These are phyloP conservation scores for Pocillopora grandis DNA, from an alignment of 92 coral and sea anemone species.

Conservation along the genomic window DNA sequence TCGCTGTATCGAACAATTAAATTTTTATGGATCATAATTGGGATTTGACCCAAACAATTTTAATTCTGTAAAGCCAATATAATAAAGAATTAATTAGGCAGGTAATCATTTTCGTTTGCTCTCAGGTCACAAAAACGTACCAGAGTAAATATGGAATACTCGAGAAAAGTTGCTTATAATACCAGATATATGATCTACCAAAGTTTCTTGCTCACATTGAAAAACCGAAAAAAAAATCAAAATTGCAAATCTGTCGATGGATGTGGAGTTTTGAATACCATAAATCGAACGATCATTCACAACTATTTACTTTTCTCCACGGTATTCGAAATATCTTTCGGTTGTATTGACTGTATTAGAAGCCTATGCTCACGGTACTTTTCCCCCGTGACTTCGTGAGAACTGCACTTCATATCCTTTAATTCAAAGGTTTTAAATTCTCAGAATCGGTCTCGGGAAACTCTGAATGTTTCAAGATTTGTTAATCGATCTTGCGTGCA, in stretches of 20 bases:
- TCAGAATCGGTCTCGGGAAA: neutral
- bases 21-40: constrained; percentile 6
- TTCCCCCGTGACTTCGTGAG: neutral
- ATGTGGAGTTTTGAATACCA: neutral
- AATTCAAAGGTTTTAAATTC: neutral
- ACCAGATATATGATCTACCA: neutral
- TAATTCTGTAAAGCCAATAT: constrained; percentile 14
- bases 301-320: neutral
- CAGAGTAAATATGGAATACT: neutral
- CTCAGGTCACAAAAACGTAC: neutral
- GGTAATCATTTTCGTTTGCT: constrained; percentile 5
- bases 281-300: neutral
- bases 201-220: neutral
- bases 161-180: neutral
- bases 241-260: neutral
- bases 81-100: constrained; percentile 33
- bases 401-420: neutral
- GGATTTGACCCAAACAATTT: constrained; percentile 23
- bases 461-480: neutral
- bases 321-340: neutral
- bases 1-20: constrained; percentile 5
- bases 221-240: neutral
- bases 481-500: neutral
- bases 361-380: neutral
- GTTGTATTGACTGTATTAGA: neutral